These are phyloP conservation scores for Trissolcus brochymenae DNA, from an alignment of 2,888 invertebrate species.

Conservation along the genomic window DNA sequence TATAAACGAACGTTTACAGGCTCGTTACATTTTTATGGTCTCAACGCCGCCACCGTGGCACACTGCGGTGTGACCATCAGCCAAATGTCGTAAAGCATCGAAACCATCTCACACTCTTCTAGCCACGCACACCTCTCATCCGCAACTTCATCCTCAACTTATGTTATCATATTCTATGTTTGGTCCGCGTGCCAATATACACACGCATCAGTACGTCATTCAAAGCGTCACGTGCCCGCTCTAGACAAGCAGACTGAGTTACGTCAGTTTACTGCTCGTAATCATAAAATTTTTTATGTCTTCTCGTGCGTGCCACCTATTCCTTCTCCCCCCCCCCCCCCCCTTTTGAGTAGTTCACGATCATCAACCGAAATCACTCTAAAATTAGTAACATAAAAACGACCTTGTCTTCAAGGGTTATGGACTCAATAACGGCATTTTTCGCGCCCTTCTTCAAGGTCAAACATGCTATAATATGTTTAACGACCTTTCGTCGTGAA, in stretches of 20 bases:
- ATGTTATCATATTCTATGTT: constrained; percentile 56
- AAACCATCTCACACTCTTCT: constrained; percentile 62
- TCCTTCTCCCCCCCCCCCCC: constrained; percentile 28
- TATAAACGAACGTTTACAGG: constrained; percentile 77
- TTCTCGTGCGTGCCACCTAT: constrained; percentile 63
- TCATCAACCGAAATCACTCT: constrained; percentile 48
- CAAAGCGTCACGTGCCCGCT: constrained; percentile 69
- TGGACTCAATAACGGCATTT: constrained; percentile 45
- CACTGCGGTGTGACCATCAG: constrained; percentile 73
- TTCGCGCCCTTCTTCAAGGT: constrained; percentile 50
- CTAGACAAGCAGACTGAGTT: constrained; percentile 67
- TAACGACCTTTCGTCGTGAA: constrained; percentile 12
- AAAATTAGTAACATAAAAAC: constrained; percentile 56
- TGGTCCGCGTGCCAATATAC: constrained; percentile 66
- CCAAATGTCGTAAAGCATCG: constrained; percentile 76
- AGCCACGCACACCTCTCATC: constrained; percentile 60
- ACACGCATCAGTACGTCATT: constrained; percentile 71
- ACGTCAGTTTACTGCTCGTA: constrained; percentile 76
- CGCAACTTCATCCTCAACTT: constrained; percentile 53
- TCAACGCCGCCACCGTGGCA: constrained; percentile 72
- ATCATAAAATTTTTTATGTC: constrained; percentile 76
- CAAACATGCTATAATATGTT: constrained; percentile 17
- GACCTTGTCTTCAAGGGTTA: constrained; percentile 46
- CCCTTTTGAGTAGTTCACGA: constrained; percentile 48
- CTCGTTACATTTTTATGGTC: constrained; percentile 77